Conservation (phyloP, 1,140 invertebrate species). For the Bombus superbus region DNA sequence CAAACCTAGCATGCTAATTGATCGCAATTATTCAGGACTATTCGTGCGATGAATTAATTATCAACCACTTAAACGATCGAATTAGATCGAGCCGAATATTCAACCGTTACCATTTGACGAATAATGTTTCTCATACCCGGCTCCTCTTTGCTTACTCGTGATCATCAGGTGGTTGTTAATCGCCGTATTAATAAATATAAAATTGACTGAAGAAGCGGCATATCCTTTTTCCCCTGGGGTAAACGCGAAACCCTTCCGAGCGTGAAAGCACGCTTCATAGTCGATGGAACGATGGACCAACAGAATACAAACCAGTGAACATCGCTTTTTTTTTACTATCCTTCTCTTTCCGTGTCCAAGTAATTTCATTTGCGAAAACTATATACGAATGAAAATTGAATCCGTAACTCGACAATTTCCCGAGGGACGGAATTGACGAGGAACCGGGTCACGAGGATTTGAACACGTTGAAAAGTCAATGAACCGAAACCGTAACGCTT, state of each 20-base stretch:
- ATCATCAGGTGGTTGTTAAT: conserved; percentile 21
- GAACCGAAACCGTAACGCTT: conserved; percentile 49
- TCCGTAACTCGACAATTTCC: background rate
- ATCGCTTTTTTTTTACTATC: background rate
- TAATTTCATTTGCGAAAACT: background rate
- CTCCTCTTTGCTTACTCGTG: background rate
- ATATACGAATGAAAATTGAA: conserved; percentile 2
- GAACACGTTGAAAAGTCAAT: conserved; percentile 38
- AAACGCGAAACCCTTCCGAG: background rate
- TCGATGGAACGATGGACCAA: conserved; percentile 6
- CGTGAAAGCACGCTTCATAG: conserved; percentile 31
- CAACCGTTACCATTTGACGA: conserved; percentile 5
- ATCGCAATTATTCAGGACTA: conserved; percentile 40
- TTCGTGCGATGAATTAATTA: conserved; percentile 52
- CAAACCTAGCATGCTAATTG: background rate
- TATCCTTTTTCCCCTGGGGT: conserved; percentile 10
- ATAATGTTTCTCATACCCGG: background rate
- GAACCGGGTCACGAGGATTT: conserved; percentile 42
- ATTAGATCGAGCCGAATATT: background rate
- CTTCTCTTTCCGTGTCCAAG: background rate
- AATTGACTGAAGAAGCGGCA: background rate
- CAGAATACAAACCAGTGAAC: conserved; percentile 15
- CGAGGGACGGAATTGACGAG: background rate
- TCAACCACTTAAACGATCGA: background rate
- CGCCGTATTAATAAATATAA: conserved; percentile 9